These are phyloP conservation scores for Umimayanthus kanabou DNA, from an alignment of 92 coral and sea anemone genomes.

Conservation along the genomic window DNA sequence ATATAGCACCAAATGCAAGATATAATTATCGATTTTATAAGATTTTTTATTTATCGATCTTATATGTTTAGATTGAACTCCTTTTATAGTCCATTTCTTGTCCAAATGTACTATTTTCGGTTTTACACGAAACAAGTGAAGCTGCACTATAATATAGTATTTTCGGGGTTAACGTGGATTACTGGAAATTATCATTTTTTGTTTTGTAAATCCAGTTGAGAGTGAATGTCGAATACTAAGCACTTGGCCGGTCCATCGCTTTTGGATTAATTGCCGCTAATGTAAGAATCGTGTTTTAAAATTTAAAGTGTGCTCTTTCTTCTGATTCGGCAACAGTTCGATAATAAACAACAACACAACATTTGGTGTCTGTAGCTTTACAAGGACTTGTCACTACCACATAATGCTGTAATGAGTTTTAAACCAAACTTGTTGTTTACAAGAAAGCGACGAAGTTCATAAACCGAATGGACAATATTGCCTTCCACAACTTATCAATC, in stretches of 20 bases:
- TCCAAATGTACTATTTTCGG: neutral
- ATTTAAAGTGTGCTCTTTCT: constrained; percentile 24
- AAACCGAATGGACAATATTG: neutral
- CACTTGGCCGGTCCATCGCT: neutral
- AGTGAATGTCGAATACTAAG: neutral
- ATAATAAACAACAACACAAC: neutral
- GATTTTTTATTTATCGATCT: neutral
- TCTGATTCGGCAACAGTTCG: neutral
- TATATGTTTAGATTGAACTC: neutral
- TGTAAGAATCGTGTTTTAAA: constrained; percentile 23
- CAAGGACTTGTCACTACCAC: neutral
- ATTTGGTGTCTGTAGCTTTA: neutral
- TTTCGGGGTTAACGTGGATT: neutral
- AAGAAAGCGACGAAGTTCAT: neutral
- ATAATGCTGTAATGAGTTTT: neutral
- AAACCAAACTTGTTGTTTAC: neutral
- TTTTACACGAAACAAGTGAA: neutral
- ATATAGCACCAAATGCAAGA: neutral
- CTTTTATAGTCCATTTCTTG: neutral
- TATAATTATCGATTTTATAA: neutral
- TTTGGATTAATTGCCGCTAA: constrained; percentile 21
- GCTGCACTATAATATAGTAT: neutral
- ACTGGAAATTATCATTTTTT: neutral
- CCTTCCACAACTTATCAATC: neutral
- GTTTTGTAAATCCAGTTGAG: constrained; percentile 10